Conservation (phyloP, 2,888 invertebrate species). For the Hetaerina titia region DNA sequence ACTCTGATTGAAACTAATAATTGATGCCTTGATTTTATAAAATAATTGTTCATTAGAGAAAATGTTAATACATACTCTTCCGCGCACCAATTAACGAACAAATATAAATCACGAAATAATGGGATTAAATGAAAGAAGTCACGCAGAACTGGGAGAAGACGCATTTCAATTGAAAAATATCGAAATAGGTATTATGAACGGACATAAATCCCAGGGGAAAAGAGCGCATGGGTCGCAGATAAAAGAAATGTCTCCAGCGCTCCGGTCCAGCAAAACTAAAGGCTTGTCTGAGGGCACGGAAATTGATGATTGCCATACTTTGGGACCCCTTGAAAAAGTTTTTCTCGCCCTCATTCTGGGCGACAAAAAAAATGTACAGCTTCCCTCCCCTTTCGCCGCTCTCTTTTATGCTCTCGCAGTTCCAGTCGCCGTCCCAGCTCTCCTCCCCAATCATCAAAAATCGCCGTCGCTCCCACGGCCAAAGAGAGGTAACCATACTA, state of each 20-base stretch:
- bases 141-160: not conserved
- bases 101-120: not conserved
- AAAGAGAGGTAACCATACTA: too few species aligned
- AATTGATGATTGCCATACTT: conserved; percentile 39
- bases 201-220: not conserved
- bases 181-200: not conserved
- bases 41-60: not conserved
- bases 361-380: not conserved
- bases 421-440: too few species aligned
- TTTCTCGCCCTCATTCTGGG: not conserved
- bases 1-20: too few species aligned
- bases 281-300: conserved; percentile 34
- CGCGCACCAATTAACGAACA: not conserved
- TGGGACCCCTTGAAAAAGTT: conserved; percentile 32
- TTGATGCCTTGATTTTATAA: too few species aligned
- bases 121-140: not conserved
- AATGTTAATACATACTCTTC: not conserved
- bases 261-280: not conserved
- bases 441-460: not conserved
- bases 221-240: not conserved
- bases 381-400: not conserved
- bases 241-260: not conserved
- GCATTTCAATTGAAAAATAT: not conserved
- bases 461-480: not conserved
- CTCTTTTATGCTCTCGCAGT: too few species aligned